phyloP scores from a whole-genome alignment of 2,888 invertebrate species.

The Drosophila prostipennis region DNA sequence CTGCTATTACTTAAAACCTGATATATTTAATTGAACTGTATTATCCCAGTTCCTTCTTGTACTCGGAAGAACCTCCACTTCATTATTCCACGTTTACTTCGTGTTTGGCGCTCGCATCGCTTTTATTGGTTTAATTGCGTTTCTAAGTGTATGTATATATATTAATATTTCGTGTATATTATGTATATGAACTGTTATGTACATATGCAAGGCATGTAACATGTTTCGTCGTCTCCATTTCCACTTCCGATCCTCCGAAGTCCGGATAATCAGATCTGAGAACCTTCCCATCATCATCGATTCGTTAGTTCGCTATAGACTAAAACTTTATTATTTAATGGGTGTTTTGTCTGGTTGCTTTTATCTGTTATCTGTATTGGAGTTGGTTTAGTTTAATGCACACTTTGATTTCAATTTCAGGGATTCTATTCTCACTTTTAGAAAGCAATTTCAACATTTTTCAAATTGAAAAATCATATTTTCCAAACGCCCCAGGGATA shows the following conservation, averaged over 20 bases:
- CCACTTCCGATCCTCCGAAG: slow-evolving; percentile 1
- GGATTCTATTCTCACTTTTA: slow-evolving; percentile 59
- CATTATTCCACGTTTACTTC: slow-evolving; percentile 10
- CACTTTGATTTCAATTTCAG: slow-evolving; percentile 46
- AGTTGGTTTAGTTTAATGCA: slow-evolving; percentile 39
- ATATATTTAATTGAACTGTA: too few species aligned
- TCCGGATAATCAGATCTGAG: neutral
- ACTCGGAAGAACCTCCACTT: too few species aligned
- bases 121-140: slow-evolving; percentile 40
- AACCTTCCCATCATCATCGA: slow-evolving; percentile 18
- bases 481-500: slow-evolving; percentile 51
- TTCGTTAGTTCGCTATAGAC: slow-evolving; percentile 23
- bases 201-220: slow-evolving; percentile 64
- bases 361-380: slow-evolving; percentile 42
- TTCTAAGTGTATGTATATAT: slow-evolving; percentile 39
- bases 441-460: slow-evolving; percentile 58
- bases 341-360: slow-evolving; percentile 15
- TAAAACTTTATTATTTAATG: slow-evolving; percentile 42
- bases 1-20: too few species aligned
- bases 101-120: slow-evolving; percentile 32
- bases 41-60: too few species aligned
- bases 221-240: slow-evolving; percentile 16
- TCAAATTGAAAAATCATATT: slow-evolving; percentile 71
- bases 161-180: slow-evolving; percentile 36
- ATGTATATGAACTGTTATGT: slow-evolving; percentile 69